phyloP scores from a whole-genome alignment of 2,888 invertebrate species.

The Oscheius myriophilus region DNA sequence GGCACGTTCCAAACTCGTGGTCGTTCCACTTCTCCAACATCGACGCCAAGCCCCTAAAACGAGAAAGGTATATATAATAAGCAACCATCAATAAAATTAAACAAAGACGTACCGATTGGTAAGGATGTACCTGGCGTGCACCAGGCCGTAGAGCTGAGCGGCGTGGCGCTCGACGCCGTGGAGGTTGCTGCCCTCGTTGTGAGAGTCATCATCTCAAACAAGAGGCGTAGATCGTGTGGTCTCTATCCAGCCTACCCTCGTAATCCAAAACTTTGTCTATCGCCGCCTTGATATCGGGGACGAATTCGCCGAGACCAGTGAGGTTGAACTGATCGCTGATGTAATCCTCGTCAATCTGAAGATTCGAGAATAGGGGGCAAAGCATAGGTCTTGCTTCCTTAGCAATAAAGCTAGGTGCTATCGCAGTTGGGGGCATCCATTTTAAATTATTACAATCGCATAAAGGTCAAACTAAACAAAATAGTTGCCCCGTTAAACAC shows the following conservation, averaged over 20 bases:
- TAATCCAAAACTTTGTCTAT: constrained; percentile 28
- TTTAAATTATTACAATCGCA: neutral
- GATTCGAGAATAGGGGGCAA: neutral
- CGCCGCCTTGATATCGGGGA: constrained; percentile 22
- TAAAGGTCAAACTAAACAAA: constrained; percentile 2
- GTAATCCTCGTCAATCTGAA: constrained; percentile 32
- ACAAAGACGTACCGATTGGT: constrained; percentile 18
- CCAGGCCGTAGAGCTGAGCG: constrained; percentile 25
- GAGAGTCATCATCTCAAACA: constrained; percentile 5
- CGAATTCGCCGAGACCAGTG: constrained; percentile 26
- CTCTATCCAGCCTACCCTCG: neutral
- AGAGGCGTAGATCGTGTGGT: neutral
- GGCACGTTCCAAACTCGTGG: constrained; percentile 27
- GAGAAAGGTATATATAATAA: neutral
- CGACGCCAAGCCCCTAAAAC: constrained; percentile 16
- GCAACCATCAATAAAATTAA: neutral
- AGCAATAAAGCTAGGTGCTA: neutral
- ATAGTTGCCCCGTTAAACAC: no score
- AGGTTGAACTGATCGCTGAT: constrained; percentile 29
- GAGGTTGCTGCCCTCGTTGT: neutral
- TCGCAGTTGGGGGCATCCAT: neutral
- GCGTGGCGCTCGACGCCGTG: neutral
- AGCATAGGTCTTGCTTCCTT: neutral
- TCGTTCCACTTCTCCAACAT: constrained; percentile 28
- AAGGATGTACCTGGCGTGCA: constrained; percentile 29